phyloP scores from a whole-genome alignment of 2,888 invertebrate genomes.

The Tineola bisselliella region DNA sequence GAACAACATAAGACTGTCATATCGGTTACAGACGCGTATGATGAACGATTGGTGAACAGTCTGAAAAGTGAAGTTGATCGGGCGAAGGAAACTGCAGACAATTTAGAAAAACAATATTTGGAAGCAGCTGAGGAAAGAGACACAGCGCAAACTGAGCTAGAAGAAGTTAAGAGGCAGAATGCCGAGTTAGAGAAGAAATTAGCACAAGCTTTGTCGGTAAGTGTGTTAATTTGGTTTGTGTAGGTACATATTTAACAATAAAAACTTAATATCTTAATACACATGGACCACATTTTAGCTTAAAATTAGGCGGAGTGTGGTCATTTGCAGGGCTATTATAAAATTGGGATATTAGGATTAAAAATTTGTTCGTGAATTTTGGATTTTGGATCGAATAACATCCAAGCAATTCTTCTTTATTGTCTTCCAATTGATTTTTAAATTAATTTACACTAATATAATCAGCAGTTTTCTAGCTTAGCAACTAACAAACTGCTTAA shows the following conservation, averaged over 20 bases:
- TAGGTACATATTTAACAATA: too few species aligned
- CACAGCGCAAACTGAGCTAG: slow-evolving; percentile 76
- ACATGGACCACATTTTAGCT: too few species aligned
- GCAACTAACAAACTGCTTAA: slow-evolving; percentile 9
- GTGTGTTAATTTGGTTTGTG: slow-evolving; percentile 18
- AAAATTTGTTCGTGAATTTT: too few species aligned
- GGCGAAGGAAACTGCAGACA: slow-evolving; percentile 80
- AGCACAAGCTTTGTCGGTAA: slow-evolving; percentile 72
- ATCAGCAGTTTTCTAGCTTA: background rate
- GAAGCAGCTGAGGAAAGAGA: slow-evolving; percentile 81
- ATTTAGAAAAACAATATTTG: slow-evolving; percentile 82
- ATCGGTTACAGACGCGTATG: slow-evolving; percentile 66
- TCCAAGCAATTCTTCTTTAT: too few species aligned
- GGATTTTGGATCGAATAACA: too few species aligned
- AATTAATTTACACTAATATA: background rate
- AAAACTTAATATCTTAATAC: too few species aligned
- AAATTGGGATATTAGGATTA: too few species aligned
- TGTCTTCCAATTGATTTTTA: too few species aligned
- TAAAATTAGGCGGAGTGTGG: too few species aligned
- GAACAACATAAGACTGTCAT: slow-evolving; percentile 63
- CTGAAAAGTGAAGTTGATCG: slow-evolving; percentile 80
- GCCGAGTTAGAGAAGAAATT: slow-evolving; percentile 80
- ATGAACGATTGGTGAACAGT: slow-evolving; percentile 73
- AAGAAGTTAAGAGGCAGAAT: slow-evolving; percentile 82
- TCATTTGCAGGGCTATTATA: too few species aligned